Evolutionary conservation across 2,888 invertebrate species (phyloP).

Genomic region (Empis stercorea): DNA sequence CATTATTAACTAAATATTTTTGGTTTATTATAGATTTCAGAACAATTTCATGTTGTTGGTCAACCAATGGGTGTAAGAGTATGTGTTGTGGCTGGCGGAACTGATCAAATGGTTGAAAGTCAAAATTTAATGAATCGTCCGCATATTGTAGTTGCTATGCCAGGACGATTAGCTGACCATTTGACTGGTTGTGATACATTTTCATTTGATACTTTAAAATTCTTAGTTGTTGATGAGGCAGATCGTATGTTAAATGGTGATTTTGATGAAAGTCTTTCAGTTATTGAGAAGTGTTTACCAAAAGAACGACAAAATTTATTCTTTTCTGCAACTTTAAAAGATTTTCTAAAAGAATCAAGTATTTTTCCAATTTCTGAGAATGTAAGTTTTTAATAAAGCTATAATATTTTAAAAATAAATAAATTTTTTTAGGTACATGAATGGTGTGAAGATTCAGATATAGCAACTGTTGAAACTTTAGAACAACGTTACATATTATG

Average conservation of each 20-base stretch:
- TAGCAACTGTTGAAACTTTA: constrained; percentile 78
- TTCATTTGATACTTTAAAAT: constrained; percentile 63
- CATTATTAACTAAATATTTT: background rate
- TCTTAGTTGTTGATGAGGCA: constrained; percentile 92
- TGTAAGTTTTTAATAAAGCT: constrained; percentile 34
- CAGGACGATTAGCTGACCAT: constrained; percentile 89
- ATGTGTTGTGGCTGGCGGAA: constrained; percentile 86
- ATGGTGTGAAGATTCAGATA: constrained; percentile 58
- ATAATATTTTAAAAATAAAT: background rate
- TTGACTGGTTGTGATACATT: constrained; percentile 77
- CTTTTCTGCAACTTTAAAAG: constrained; percentile 93
- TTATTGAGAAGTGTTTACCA: constrained; percentile 65
- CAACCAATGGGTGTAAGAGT: constrained; percentile 73
- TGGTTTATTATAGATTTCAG: constrained; percentile 58
- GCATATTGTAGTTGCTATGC: constrained; percentile 93
- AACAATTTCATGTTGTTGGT: constrained; percentile 87
- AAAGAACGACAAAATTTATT: constrained; percentile 72
- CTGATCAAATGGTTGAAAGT: constrained; percentile 83
- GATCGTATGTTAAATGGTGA: constrained; percentile 65
- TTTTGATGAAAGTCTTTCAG: constrained; percentile 69
- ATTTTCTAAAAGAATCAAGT: constrained; percentile 58
- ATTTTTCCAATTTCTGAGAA: constrained; percentile 45
- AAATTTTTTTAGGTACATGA: constrained; percentile 24
- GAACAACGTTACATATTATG: constrained; percentile 85
- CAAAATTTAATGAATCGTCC: constrained; percentile 70